Evolutionary conservation across 2,797 vertebrate species (phyloP), one percentile per base, ranked within the genome.

Genomic region (Lepus oiostolus): DNA sequence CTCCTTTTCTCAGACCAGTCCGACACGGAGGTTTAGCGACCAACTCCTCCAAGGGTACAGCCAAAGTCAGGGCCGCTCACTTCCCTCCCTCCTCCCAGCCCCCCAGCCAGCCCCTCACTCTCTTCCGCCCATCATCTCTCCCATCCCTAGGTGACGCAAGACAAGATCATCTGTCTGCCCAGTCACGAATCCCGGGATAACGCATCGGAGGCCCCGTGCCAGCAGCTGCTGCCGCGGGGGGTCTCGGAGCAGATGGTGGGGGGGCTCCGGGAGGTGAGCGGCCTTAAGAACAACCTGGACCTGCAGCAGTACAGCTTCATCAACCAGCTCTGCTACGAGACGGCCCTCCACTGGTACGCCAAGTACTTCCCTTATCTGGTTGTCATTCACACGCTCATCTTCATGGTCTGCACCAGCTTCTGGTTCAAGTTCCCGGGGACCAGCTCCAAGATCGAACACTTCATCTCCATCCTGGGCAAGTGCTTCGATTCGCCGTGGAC

Each of bases 341-440:
- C 98, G 1, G 99, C 98, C 7, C 98, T 99, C 28, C 99, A 99
- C 96, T 99, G 99, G 99, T 99, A 99, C 0, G 99, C 99, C 26
- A 99, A 99, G 97, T 99, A 98, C 97, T 99, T 99, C 95, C 99
- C 99, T 0, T 99, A 99, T 97, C 98, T 99, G 0, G 99, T 99
- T 0, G 98, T 99, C 95, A 99, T 99, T 94, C 99, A 99, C 97
- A 99, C 99, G 0, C 98, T 99, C 96, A 97, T 99, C 96, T 99
- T 99, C 96, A 99, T 99, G 98, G 98, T 99, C 47, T 99, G 99
- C 17, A 99, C 99, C 97, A 99, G 99, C 94, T 99, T 99, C 97
- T 99, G 99, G 99, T 99, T 99, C 98, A 99, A 99, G 96, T 99
- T 99, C 95, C 99, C 99, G 0, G 99, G 99, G 67, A 99, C 99